Conservation (phyloP, 2,888 invertebrate genomes). For the Macrosoma leucophasiata region DNA sequence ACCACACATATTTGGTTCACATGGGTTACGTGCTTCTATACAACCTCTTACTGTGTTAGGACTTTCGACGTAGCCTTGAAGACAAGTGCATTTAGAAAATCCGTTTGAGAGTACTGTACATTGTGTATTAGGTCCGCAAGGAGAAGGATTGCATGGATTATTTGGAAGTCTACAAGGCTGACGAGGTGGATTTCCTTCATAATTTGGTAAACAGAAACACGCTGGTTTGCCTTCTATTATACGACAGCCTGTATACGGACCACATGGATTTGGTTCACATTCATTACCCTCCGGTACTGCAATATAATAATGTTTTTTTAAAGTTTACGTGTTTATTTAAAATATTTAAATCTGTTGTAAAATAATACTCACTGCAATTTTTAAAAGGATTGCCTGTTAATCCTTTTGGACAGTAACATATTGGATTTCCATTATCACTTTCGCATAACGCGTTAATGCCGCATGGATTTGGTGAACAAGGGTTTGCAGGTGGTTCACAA, state of each 20-base stretch:
- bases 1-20: conserved; percentile 89
- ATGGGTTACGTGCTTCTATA: conserved; percentile 84
- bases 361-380: conserved; percentile 86
- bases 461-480: conserved; percentile 90
- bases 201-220: conserved; percentile 92
- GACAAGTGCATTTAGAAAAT: conserved; percentile 91
- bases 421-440: conserved; percentile 88
- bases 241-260: conserved; percentile 88
- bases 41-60: conserved; percentile 93
- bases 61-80: conserved; percentile 88
- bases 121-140: conserved; percentile 92
- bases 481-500: conserved; percentile 84
- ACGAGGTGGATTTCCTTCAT: conserved; percentile 88
- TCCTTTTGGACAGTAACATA: conserved; percentile 92
- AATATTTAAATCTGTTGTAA: conserved; percentile 1
- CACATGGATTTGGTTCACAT: conserved; percentile 89
- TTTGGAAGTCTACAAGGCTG: conserved; percentile 81
- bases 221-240: conserved; percentile 83
- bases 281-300: conserved; percentile 91
- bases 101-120: conserved; percentile 86
- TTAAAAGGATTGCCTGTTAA: conserved; percentile 93
- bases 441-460: conserved; percentile 91
- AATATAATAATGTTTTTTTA: conserved; percentile 33
- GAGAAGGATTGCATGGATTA: conserved; percentile 89
- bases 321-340: neutral